Evolutionary conservation across 2,888 invertebrate genomes (phyloP), one percentile per base, ranked within the genome.

Genomic region (Omphaloscelis lunosa): DNA sequence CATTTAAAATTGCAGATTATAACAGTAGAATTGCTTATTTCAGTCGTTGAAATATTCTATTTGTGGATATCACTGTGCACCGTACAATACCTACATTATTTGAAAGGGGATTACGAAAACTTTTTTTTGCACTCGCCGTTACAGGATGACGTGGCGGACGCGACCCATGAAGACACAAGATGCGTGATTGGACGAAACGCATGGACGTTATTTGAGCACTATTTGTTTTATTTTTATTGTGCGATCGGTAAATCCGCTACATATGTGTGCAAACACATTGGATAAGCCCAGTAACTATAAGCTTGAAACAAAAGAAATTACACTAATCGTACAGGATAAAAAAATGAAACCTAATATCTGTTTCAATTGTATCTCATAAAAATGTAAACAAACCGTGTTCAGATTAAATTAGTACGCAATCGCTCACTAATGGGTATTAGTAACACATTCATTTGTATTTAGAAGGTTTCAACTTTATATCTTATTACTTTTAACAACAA

Each of bases 1-100:
- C 76, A 75, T 78, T 84, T 80, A 61, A 71, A 79, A 76, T 82
- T 73, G 76, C 68, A 73, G 61, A 73, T 74, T 73, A 67, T 69
- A 66, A 59, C n/a, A 45, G 7, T 48, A 17, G 58, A 62, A n/a
- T 51, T 12, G 29, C 15, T 51, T 67, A 51, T 66, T 71, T 45
- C 51, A 58, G 39, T 39, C 15, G 53, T 41, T 53, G 20, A 27
- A 39, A 48, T 66, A 23, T n/a, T 53, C 3, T 45, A 48, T 11
- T 74, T 17, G 11, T 17, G 12, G 2, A 58, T 23, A 4, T 41
- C 34, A 34, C 29, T 77, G 48, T 20, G 29, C 29, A 41, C 23
- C 61, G 8, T 61, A 61, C 17, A 48, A 41, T 75, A 12, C 12
- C 17, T 20, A 20, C 20, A 34, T 71, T 71, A 45, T 66, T 66